These are phyloP conservation scores for Polypterus bichir DNA, from an alignment of 2,113 vertebrate species.

Conservation along the genomic window DNA sequence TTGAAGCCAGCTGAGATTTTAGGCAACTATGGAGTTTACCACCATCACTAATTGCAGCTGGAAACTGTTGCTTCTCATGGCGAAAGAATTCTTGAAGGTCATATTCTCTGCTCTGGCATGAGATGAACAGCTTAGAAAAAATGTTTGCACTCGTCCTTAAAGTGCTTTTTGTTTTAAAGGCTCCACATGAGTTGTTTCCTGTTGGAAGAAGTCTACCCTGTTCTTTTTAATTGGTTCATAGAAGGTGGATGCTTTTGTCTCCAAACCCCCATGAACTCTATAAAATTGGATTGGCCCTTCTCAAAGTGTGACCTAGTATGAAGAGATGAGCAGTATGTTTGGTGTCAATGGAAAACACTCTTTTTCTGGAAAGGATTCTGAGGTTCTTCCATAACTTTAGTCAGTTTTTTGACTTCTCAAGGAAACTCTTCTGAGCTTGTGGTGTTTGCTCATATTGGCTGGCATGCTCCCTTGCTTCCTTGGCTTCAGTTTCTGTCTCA, in stretches of 20 bases:
- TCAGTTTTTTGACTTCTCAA: constrained; percentile 1
- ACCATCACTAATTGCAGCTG: constrained; percentile 10
- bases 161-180: neutral
- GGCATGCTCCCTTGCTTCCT: too few relatives aligned
- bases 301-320: neutral
- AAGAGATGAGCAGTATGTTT: neutral
- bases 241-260: constrained; percentile 4
- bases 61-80: constrained; percentile 12
- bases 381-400: neutral
- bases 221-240: constrained; percentile 14
- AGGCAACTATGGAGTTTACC: constrained; percentile 9
- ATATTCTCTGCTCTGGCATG: constrained; percentile 14
- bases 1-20: constrained; percentile 12
- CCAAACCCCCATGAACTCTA: constrained; percentile 1
- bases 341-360: too few relatives aligned
- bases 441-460: too few relatives aligned
- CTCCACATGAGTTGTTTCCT: too few relatives aligned
- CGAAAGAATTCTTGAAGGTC: constrained; percentile 11
- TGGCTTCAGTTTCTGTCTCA: neutral
- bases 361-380: neutral
- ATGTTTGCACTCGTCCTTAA: constrained; percentile 14
- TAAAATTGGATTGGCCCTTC: neutral
- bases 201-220: constrained; percentile 6
- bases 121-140: constrained; percentile 19
- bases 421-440: too few relatives aligned